Percentiles rank a stretch among this genome's conserved stretches.
phyloP scores from a whole-genome alignment of 2,797 vertebrate genomes.

The Sebastes wilsoni region DNA sequence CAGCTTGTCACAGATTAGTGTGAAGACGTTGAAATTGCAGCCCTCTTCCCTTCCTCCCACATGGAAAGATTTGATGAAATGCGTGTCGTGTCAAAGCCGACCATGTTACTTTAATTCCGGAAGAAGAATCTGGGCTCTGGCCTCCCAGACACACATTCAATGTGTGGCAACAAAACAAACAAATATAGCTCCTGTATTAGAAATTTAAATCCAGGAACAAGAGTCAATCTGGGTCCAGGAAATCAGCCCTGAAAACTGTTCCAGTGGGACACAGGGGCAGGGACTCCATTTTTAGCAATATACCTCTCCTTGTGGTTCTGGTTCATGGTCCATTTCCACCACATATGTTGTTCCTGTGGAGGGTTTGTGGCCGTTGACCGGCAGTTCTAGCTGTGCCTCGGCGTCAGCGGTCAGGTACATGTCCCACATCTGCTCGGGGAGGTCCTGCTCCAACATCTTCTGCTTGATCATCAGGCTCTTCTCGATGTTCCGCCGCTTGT shows the following conservation, averaged over 20 bases:
- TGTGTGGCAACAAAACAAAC: conserved; percentile 18
- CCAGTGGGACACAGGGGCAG: neutral
- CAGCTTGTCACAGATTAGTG: conserved; percentile 1
- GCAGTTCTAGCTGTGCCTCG: conserved; percentile 62
- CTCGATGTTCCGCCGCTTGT: conserved; percentile 86
- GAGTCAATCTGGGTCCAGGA: neutral
- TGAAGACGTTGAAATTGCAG: neutral
- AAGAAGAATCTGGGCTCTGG: neutral
- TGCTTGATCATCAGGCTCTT: conserved; percentile 85
- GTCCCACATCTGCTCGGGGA: conserved; percentile 84
- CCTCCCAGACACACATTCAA: conserved; percentile 2
- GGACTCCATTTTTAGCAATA: conserved; percentile 56
- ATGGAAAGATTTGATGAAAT: conserved; percentile 29
- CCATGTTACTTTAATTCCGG: conserved; percentile 9
- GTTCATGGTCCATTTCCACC: conserved; percentile 58
- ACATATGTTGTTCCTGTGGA: conserved; percentile 63
- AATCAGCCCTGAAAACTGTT: neutral
- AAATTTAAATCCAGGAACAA: conserved; percentile 29
- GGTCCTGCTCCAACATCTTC: conserved; percentile 78
- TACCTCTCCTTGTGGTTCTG: conserved; percentile 69
- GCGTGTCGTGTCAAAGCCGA: conserved; percentile 21
- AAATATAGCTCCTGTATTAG: conserved; percentile 18
- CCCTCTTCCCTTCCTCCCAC: conserved; percentile 10
- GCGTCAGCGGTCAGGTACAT: conserved; percentile 79
- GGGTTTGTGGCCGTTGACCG: conserved; percentile 73